Percentiles rank a stretch among this genome's conserved stretches.
Conservation (phyloP, 1,140 invertebrate genomes). For the Apis dorsata region DNA sequence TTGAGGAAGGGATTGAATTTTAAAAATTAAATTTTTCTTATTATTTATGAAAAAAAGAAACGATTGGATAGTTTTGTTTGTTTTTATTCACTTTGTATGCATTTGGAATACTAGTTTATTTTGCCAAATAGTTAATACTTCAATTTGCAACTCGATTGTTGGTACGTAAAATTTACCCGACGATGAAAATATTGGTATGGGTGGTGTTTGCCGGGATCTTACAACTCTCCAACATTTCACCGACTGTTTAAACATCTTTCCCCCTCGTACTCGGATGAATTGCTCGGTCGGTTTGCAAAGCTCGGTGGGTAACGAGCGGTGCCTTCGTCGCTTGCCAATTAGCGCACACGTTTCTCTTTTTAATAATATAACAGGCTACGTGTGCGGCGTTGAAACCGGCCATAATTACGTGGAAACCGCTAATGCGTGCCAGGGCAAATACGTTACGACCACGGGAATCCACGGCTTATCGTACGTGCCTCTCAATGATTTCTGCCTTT, state of each 20-base stretch:
- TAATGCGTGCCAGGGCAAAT: slow-evolving; percentile 43
- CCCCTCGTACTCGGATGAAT: background rate
- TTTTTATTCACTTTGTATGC: no score
- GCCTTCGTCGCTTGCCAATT: slow-evolving; percentile 30
- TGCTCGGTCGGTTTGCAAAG: slow-evolving; percentile 11
- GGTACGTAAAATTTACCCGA: no score
- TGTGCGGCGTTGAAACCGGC: slow-evolving; percentile 15
- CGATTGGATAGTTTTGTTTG: no score
- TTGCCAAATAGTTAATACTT: no score
- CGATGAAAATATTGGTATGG: no score
- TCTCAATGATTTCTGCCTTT: slow-evolving; percentile 5
- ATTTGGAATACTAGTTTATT: no score
- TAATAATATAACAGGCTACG: slow-evolving; percentile 46
- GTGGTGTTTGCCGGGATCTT: background rate
- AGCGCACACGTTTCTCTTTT: slow-evolving; percentile 46
- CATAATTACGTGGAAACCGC: slow-evolving; percentile 50
- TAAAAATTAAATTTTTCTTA: no score
- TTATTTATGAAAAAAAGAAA: no score
- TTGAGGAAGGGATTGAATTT: no score
- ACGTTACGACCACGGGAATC: slow-evolving; percentile 36
- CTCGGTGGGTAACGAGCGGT: slow-evolving; percentile 14
- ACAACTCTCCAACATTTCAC: background rate
- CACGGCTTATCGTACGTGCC: background rate
- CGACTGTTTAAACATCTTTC: background rate
- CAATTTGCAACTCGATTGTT: no score